Percentiles rank a stretch among this genome's conserved stretches.
These are phyloP conservation scores for Dyspetes luteomarginatus DNA, from an alignment of 2,888 invertebrate species.

Conservation along the genomic window DNA sequence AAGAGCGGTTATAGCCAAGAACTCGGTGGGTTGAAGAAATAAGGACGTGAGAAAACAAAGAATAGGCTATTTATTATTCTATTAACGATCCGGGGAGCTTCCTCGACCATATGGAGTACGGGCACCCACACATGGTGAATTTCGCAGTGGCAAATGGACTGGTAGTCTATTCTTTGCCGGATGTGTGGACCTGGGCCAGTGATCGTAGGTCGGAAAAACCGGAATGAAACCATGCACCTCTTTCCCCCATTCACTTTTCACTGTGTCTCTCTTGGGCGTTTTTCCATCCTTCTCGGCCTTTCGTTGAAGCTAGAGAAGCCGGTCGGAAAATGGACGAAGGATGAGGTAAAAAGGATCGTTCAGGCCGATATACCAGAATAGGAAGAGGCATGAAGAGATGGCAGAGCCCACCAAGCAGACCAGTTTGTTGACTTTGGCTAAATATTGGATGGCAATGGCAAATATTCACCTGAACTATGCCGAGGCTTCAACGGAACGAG, in stretches of 20 bases:
- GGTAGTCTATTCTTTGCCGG: conserved; percentile 60
- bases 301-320: conserved; percentile 66
- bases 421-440: conserved; percentile 80
- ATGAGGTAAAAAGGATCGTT: conserved; percentile 74
- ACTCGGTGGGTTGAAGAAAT: conserved; percentile 34
- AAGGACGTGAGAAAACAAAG: conserved; percentile 72
- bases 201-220: conserved; percentile 52
- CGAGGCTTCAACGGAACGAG: conserved; percentile 19
- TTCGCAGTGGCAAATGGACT: conserved; percentile 68
- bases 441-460: conserved; percentile 81
- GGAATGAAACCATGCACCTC: conserved; percentile 53
- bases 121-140: conserved; percentile 19
- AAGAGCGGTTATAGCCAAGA: background rate
- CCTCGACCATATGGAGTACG: conserved; percentile 29
- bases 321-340: conserved; percentile 62
- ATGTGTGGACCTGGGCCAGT: conserved; percentile 26
- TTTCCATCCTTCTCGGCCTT: conserved; percentile 55
- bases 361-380: conserved; percentile 76
- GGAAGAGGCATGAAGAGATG: conserved; percentile 66
- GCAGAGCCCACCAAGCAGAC: conserved; percentile 62
- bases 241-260: conserved; percentile 25
- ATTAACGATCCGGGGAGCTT: conserved; percentile 71
- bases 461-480: conserved; percentile 80
- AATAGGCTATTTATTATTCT: conserved; percentile 80
- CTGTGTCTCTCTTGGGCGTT: background rate